Percentiles rank a stretch among this genome's conserved stretches.
Conservation (phyloP, 2,797 vertebrate species). For the Arnoldichthys spilopterus region DNA sequence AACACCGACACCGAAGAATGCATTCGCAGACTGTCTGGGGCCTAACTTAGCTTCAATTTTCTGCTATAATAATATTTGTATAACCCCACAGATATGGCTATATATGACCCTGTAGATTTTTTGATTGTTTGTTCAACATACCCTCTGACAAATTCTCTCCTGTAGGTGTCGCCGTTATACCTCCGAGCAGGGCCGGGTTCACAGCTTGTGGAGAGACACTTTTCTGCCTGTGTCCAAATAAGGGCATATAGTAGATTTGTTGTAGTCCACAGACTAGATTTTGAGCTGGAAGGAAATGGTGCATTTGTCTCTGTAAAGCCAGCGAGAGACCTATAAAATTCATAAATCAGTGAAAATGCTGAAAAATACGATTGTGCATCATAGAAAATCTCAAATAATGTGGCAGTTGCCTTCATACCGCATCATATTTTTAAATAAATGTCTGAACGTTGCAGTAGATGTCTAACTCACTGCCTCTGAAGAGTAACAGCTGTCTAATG, state of each 20-base stretch:
- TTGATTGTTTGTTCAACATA: constrained; percentile 1
- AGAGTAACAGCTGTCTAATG: constrained; percentile 54
- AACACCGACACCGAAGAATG: constrained; percentile 5
- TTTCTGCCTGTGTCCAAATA: constrained; percentile 76
- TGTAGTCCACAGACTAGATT: constrained; percentile 58
- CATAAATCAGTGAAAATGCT: neutral
- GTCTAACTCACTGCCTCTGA: constrained; percentile 41
- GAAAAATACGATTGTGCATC: neutral
- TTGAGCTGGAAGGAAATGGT: constrained; percentile 58
- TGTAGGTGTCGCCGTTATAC: constrained; percentile 74
- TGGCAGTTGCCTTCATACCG: neutral
- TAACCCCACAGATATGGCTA: neutral
- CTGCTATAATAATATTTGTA: constrained; percentile 23
- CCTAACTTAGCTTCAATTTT: neutral
- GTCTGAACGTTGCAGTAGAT: constrained; percentile 33
- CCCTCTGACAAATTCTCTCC: constrained; percentile 69
- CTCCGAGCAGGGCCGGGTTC: constrained; percentile 56
- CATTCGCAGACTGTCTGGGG: constrained; percentile 10
- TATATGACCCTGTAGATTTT: constrained; percentile 8
- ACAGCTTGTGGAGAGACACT: constrained; percentile 55
- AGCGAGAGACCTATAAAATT: neutral
- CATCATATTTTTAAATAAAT: constrained; percentile 2
- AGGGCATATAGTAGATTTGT: constrained; percentile 69
- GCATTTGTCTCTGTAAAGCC: constrained; percentile 44
- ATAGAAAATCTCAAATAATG: neutral